Conservation (phyloP, 2,888 invertebrate species). For the Rutpela maculata region DNA sequence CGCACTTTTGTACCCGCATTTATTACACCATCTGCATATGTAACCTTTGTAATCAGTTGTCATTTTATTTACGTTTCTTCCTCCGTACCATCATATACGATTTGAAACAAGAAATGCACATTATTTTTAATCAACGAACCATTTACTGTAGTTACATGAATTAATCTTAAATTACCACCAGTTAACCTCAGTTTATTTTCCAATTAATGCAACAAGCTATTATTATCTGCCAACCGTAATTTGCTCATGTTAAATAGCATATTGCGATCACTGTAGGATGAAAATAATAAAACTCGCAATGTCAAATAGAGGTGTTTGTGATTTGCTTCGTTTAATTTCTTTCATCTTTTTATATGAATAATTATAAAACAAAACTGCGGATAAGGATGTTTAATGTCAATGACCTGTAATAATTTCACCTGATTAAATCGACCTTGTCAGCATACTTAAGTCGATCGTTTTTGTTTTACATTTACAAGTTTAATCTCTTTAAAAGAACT, state of each 20-base stretch:
- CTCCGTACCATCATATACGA: slow-evolving; percentile 11
- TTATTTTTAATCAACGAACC: slow-evolving; percentile 4
- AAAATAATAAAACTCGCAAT: slow-evolving; percentile 2
- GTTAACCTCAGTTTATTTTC: slow-evolving; percentile 36
- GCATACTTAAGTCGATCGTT: not conserved
- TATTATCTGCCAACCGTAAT: slow-evolving; percentile 12
- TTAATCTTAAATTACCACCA: slow-evolving; percentile 24
- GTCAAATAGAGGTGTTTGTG: slow-evolving; percentile 17
- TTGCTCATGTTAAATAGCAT: not conserved
- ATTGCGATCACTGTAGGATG: slow-evolving; percentile 10
- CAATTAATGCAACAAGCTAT: slow-evolving; percentile 9
- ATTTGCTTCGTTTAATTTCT: slow-evolving; percentile 7
- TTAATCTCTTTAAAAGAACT: too few relatives aligned
- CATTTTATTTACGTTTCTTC: not conserved
- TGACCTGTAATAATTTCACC: not conserved
- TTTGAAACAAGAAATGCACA: slow-evolving; percentile 10
- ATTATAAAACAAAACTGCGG: not conserved
- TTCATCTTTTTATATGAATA: not conserved
- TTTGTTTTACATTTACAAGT: not conserved
- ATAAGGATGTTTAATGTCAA: not conserved
- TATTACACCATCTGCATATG: too few relatives aligned
- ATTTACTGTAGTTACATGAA: slow-evolving; percentile 14
- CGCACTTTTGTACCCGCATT: too few relatives aligned
- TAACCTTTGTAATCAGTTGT: not conserved
- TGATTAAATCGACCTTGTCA: not conserved